Percentiles rank a stretch among this genome's conserved stretches.
phyloP scores from a whole-genome alignment of 23 tunicate species.

The Clavelina lepadiformis region DNA sequence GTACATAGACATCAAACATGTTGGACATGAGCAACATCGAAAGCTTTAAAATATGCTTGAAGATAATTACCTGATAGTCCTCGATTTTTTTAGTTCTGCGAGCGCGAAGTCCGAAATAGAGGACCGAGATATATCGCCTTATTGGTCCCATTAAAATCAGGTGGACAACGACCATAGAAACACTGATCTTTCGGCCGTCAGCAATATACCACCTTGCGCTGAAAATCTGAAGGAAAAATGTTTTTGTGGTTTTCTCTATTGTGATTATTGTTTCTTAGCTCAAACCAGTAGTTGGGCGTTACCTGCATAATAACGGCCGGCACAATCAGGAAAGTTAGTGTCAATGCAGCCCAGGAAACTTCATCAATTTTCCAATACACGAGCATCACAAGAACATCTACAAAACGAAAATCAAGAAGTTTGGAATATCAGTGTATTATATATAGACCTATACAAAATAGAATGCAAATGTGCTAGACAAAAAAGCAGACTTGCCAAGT shows the following conservation, averaged over 20 bases:
- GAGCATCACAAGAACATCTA: constrained; percentile 77
- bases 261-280: neutral
- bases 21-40: too few relatives aligned
- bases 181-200: constrained; percentile 61
- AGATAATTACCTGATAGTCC: constrained; percentile 64
- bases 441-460: too few relatives aligned
- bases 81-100: constrained; percentile 73
- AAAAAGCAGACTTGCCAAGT: too few relatives aligned
- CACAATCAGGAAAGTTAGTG: constrained; percentile 66
- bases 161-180: constrained; percentile 38
- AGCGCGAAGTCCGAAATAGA: constrained; percentile 57
- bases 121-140: constrained; percentile 59
- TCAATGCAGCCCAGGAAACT: constrained; percentile 69
- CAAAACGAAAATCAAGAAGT: too few relatives aligned
- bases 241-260: constrained; percentile 2
- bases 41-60: neutral
- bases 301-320: constrained; percentile 95
- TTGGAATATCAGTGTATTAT: too few relatives aligned
- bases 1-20: too few relatives aligned
- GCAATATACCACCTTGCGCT: constrained; percentile 78
- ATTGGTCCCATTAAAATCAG: constrained; percentile 81
- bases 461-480: too few relatives aligned
- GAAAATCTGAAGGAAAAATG: constrained; percentile 47
- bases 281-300: neutral
- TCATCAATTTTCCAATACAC: constrained; percentile 83